A percentile compares a stretch with the other conserved stretches of the same genome.
phyloP scores from a whole-genome alignment of 1,140 invertebrate genomes.

The Vollenhovia emeryi region DNA sequence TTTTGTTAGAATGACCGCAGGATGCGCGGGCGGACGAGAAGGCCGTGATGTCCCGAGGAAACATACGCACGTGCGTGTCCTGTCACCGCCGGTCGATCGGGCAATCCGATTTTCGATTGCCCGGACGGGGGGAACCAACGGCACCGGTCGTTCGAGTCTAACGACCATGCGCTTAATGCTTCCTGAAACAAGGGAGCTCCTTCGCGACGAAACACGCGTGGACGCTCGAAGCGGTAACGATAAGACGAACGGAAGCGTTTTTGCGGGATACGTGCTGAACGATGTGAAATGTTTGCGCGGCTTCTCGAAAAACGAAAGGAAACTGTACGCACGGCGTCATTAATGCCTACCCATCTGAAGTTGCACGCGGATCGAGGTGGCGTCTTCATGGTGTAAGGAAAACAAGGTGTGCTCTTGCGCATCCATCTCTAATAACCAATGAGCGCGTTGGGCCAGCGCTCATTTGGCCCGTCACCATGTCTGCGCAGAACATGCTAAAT shows the following conservation, averaged over 20 bases:
- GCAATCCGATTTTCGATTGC: conserved; percentile 67
- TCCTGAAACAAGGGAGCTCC: conserved; percentile 46
- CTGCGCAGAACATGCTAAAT: no score
- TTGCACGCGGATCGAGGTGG: no score
- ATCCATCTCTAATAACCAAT: no score
- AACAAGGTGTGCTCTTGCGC: no score
- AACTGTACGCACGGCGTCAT: no score
- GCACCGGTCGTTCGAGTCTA: not conserved
- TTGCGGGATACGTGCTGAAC: not conserved
- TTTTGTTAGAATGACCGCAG: conserved; percentile 60
- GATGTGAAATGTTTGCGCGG: not conserved
- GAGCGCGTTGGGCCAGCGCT: no score
- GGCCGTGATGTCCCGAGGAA: not conserved
- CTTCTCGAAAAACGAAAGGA: not conserved
- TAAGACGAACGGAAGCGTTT: not conserved
- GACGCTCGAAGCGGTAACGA: not conserved
- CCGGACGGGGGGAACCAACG: not conserved
- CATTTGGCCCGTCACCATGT: no score
- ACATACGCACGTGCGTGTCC: conserved; percentile 34
- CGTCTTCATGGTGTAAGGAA: no score
- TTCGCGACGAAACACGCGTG: not conserved
- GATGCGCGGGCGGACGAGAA: conserved; percentile 14
- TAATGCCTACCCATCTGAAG: no score
- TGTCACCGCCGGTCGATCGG: conserved; percentile 18
- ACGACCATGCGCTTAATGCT: conserved; percentile 68